Base-by-base conservation (phyloP, 2,113 vertebrate species). In the Catharus bicknelli region DNA sequence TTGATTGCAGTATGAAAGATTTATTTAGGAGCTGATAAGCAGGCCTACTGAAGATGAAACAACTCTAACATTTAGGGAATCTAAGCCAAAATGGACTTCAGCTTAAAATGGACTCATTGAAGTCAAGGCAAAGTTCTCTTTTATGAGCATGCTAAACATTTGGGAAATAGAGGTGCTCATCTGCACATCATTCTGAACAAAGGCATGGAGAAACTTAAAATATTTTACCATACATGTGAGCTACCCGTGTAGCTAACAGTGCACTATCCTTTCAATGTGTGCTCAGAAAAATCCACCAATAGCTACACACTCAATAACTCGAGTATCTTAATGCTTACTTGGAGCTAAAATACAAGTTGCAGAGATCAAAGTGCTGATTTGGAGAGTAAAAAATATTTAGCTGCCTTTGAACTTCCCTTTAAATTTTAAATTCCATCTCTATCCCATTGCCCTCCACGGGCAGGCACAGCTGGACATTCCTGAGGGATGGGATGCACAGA, bases 121-220 rank as follows among this genome's bases (percentile, higher is more conserved):
- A 87, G 50, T 58, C 32, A 88, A 69, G 26, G 63, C 18, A 92
- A 87, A 92, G 73, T 68, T 92, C 36, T 63, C 40, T 83, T 90
- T 62, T n/a, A 89, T 18, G 58, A 38, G 11, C 18, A 23, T 14
- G 23, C 22, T 79, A 76, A 84, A 79, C 45, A 62, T 76, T 27
- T 47, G 48, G 50, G 66, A 90, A 90, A 91, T 27, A 48, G 1
- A 43, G 17, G 13, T 45, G n/a, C 7, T 53, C 48, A 53, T 55
- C 43, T 38, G 40, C 3, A 3, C 42, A 48, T 42, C 38, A 8
- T 53, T 85, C 38, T 55, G 42, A 80, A 30, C 8, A 73, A 66
- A 38, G 5, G 11, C 34, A 59, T 9, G 7, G 2, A 78, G 36
- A n/a, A 75, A 68, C 29, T 61, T 13, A 5, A 76, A 50, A 16